Conservation (phyloP, 2,888 invertebrate species). For the Agrochola lychnidis region DNA sequence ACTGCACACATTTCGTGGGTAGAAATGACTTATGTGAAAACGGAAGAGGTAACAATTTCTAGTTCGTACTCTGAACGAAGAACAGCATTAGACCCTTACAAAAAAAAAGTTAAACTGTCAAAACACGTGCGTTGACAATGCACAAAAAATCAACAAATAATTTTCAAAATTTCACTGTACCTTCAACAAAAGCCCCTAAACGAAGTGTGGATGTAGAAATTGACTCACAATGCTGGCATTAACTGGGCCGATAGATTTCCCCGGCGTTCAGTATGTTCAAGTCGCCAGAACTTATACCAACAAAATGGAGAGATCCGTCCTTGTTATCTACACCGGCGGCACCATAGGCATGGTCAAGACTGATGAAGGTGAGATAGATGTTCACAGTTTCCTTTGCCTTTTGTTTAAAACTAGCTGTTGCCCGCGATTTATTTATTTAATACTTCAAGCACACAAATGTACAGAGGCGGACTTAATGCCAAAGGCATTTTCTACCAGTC, state of each 20-base stretch:
- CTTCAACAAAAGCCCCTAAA: neutral
- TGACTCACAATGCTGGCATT: slow-evolving; percentile 22
- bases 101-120: slow-evolving; percentile 23
- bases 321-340: slow-evolving; percentile 98
- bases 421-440: too few relatives aligned
- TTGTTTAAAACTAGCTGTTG: neutral
- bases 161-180: neutral
- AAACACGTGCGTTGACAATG: neutral
- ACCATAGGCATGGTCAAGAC: slow-evolving; percentile 98
- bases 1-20: neutral
- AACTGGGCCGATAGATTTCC: neutral
- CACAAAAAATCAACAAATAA: neutral
- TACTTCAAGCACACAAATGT: too few relatives aligned
- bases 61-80: neutral
- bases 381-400: neutral
- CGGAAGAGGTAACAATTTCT: neutral
- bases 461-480: too few relatives aligned
- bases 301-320: slow-evolving; percentile 88
- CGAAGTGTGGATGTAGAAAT: neutral
- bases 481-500: too few relatives aligned
- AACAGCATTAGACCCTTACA: neutral
- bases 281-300: neutral
- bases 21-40: neutral
- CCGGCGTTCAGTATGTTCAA: neutral
- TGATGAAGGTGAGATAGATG: slow-evolving; percentile 92